These are phyloP conservation scores for Lethenteron camtschaticum DNA, from an alignment of 2,113 vertebrate genomes.

Conservation along the genomic window DNA sequence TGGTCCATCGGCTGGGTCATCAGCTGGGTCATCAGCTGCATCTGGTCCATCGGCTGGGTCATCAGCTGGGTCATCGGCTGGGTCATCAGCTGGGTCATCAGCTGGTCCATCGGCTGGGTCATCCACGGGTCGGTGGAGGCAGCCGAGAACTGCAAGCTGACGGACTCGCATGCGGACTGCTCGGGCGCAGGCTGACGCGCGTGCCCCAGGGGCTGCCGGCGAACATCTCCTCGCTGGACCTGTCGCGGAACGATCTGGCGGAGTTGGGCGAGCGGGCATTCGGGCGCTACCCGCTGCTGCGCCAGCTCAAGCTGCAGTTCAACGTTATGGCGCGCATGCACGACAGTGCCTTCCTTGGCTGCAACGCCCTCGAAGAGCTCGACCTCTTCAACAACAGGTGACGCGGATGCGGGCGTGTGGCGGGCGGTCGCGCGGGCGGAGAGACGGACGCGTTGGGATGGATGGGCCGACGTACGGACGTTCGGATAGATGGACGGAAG, in stretches of 20 bases:
- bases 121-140: accelerated
- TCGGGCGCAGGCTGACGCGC: slow-evolving; percentile 15
- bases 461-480: too few relatives aligned
- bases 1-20: accelerated
- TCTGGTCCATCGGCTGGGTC: background rate
- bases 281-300: slow-evolving; percentile 17
- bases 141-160: accelerated
- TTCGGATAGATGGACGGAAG: too few relatives aligned
- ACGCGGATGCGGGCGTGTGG: too few relatives aligned
- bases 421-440: too few relatives aligned
- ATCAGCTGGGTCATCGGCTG: background rate
- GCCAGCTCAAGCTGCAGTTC: slow-evolving; percentile 20
- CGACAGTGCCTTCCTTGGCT: slow-evolving; percentile 22
- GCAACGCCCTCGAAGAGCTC: slow-evolving; percentile 24
- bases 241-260: slow-evolving; percentile 34
- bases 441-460: too few relatives aligned
- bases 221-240: slow-evolving; percentile 24
- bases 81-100: background rate
- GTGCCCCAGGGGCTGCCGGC: slow-evolving; percentile 26
- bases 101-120: background rate
- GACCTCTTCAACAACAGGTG: slow-evolving; percentile 36
- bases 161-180: slow-evolving; percentile 20
- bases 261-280: slow-evolving; percentile 19
- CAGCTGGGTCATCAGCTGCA: accelerated
- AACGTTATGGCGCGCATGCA: slow-evolving; percentile 36